These are phyloP conservation scores for Neodon shergylaensis DNA, from an alignment of 2,113 vertebrate species.

Conservation along the genomic window DNA sequence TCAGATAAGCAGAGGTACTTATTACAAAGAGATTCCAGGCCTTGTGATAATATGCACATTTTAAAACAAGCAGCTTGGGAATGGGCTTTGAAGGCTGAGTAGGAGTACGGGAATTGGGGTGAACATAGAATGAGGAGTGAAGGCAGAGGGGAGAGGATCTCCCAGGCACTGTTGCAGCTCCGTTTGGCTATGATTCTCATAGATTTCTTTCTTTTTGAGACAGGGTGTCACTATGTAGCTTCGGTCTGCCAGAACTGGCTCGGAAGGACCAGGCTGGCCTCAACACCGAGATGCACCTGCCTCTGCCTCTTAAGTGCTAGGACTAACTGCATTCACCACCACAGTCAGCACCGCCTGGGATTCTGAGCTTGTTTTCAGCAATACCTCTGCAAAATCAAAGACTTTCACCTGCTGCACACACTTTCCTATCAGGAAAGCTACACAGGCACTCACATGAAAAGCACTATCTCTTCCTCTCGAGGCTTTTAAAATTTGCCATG, in stretches of 20 bases:
- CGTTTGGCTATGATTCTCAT: neutral
- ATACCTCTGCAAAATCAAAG: neutral
- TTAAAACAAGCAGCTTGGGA: slow-evolving; percentile 23
- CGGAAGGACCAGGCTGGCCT: neutral
- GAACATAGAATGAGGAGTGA: neutral
- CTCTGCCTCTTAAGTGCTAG: neutral
- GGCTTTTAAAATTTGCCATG: neutral
- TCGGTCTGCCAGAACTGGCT: neutral
- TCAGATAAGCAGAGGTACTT: neutral
- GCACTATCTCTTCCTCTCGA: neutral
- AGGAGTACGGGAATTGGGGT: neutral
- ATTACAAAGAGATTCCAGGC: slow-evolving; percentile 1
- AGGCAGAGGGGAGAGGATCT: neutral
- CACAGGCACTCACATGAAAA: neutral
- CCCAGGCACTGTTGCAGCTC: neutral
- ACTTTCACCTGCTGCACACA: neutral
- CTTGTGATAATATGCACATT: neutral
- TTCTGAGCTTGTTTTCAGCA: slow-evolving; percentile 23
- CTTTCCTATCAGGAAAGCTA: slow-evolving; percentile 7
- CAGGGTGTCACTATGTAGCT: neutral
- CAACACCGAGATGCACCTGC: neutral
- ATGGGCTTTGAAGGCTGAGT: slow-evolving; percentile 44
- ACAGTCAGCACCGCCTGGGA: neutral
- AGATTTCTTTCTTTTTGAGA: neutral
- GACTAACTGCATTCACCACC: neutral